A percentile compares a stretch with the other conserved stretches of the same genome.
Evolutionary conservation across 2,888 invertebrate genomes (phyloP).

Genomic region (Drosophila subsilvestris): DNA sequence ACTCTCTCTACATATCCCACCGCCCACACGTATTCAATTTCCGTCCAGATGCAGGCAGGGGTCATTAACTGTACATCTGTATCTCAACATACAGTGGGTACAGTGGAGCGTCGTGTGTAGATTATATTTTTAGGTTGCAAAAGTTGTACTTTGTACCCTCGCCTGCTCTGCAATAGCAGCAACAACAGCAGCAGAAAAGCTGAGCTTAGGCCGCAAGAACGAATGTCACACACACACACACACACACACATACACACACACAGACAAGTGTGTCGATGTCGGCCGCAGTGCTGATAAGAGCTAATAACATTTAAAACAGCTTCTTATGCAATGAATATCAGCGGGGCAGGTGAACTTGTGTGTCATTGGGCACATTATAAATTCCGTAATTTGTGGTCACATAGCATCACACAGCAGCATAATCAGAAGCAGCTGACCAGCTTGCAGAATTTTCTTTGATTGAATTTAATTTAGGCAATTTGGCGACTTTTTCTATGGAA

Average conservation of each 20-base stretch:
- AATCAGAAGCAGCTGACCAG: background rate
- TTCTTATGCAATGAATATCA: conserved; percentile 57
- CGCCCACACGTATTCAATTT: conserved; percentile 28
- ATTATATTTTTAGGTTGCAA: conserved; percentile 1
- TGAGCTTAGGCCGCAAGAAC: conserved; percentile 48
- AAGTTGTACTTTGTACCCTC: conserved; percentile 64
- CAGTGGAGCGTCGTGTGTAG: background rate
- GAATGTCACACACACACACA: background rate
- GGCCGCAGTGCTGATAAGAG: conserved; percentile 54
- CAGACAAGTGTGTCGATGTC: conserved; percentile 25
- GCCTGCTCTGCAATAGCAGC: background rate
- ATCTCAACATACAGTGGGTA: background rate
- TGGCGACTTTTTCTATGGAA: background rate
- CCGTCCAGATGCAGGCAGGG: background rate
- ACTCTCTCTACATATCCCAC: background rate
- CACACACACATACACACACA: conserved; percentile 16
- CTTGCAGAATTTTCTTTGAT: conserved; percentile 22
- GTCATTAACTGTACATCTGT: background rate
- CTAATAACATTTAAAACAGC: conserved; percentile 36
- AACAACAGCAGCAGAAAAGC: conserved; percentile 45
- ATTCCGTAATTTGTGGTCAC: conserved; percentile 9
- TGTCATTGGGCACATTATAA: conserved; percentile 10
- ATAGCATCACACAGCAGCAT: background rate
- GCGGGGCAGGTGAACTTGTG: conserved; percentile 24
- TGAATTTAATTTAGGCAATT: conserved; percentile 47